These are phyloP conservation scores for fruit fly (Drosophila melanogaster) DNA, from an alignment of 1,140 invertebrate species.

Conservation along the genomic window DNA sequence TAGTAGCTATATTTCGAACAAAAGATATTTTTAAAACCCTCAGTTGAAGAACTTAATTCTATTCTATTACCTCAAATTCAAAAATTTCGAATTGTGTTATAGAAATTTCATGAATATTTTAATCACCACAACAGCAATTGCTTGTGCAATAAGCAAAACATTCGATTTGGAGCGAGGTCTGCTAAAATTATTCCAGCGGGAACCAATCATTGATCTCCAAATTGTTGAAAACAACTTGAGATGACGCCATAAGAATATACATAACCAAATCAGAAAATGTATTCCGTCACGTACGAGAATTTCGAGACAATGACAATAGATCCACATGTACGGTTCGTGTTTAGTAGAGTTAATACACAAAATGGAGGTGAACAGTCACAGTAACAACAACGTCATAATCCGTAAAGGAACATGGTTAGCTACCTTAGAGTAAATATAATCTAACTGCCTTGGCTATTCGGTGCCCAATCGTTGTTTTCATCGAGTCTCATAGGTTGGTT, in stretches of 20 bases:
- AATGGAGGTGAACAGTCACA: slow-evolving; percentile 16
- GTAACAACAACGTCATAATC: slow-evolving; percentile 1
- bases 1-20: no score
- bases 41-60: no score
- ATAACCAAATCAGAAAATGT: not conserved
- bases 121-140: no score
- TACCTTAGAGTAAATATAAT: slow-evolving; percentile 11
- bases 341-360: not conserved
- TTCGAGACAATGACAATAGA: not conserved
- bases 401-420: not conserved
- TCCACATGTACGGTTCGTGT: not conserved
- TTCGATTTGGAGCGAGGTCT: slow-evolving; percentile 6
- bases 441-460: slow-evolving; percentile 1
- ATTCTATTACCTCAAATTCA: no score
- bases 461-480: slow-evolving; percentile 6
- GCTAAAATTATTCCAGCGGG: slow-evolving; percentile 10
- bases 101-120: no score
- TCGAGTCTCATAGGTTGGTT: slow-evolving; percentile 37
- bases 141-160: not conserved
- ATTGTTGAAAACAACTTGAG: not conserved
- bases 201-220: not conserved
- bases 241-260: not conserved
- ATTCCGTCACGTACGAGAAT: not conserved
- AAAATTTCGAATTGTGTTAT: no score
- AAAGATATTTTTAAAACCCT: no score